These are phyloP conservation scores for Astreopora myriophthalma DNA, from an alignment of 64 coral and sea anemone genomes.

Conservation along the genomic window DNA sequence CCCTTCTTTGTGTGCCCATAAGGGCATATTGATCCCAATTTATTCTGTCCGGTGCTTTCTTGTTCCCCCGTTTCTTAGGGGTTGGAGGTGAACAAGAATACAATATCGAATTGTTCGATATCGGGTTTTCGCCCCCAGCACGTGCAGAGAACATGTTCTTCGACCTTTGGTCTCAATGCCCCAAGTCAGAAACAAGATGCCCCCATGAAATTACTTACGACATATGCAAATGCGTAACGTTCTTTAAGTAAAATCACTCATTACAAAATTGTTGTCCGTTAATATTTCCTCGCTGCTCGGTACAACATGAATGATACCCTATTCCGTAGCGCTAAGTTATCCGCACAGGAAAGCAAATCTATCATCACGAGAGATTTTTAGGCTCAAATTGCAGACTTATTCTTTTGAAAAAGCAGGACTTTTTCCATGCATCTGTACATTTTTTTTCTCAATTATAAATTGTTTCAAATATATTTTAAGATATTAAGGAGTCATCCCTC, in stretches of 20 bases:
- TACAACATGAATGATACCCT: no score
- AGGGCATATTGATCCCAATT: no score
- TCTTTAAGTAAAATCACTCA: not conserved
- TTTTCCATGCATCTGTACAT: no score
- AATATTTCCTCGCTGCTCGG: no score
- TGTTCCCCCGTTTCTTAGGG: not conserved
- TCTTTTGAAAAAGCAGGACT: not conserved
- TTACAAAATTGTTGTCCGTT: not conserved
- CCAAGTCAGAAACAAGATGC: no score
- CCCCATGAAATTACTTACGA: not conserved
- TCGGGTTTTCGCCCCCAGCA: not conserved
- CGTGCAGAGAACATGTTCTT: not conserved
- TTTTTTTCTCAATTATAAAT: no score
- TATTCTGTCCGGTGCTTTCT: not conserved
- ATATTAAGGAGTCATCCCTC: no score
- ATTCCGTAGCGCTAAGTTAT: no score
- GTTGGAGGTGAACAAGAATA: not conserved
- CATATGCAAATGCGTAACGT: not conserved
- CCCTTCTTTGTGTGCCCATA: not conserved
- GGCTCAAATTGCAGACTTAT: not conserved
- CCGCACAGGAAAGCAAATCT: not conserved
- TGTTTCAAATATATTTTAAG: no score
- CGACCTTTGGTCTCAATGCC: not conserved
- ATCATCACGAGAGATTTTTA: not conserved
- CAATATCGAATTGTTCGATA: not conserved